Percentiles rank a stretch among this genome's conserved stretches.
Conservation (phyloP, 1,140 invertebrate genomes). For the Drosophila cardini region DNA sequence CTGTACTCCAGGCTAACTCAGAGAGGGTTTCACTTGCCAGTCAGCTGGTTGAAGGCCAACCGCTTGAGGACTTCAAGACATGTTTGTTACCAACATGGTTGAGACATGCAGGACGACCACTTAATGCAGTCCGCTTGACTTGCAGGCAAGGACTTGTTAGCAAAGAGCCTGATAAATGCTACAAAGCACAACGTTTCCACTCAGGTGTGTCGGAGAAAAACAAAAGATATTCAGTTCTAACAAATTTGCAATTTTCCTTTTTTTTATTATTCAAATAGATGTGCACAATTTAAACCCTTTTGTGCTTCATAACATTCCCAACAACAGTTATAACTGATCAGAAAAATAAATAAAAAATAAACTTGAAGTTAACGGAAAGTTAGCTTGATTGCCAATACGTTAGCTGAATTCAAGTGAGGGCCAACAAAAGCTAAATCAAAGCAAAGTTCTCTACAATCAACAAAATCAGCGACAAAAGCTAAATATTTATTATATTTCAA, state of each 20-base stretch:
- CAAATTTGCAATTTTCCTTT: constrained; percentile 20
- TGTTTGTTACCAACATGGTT: background rate
- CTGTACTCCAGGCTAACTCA: constrained; percentile 18
- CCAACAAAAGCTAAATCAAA: constrained; percentile 16
- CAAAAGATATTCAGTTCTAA: background rate
- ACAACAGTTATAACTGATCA: too few species aligned
- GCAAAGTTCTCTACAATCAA: constrained; percentile 23
- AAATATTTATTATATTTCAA: constrained; percentile 21
- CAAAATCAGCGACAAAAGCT: constrained; percentile 9
- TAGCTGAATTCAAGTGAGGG: constrained; percentile 2
- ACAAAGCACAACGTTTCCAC: constrained; percentile 48
- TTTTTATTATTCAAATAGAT: constrained; percentile 21
- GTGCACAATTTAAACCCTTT: constrained; percentile 8
- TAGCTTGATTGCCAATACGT: constrained; percentile 21
- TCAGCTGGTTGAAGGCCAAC: constrained; percentile 35
- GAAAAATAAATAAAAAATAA: too few species aligned
- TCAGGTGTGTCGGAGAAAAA: constrained; percentile 67
- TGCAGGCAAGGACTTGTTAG: constrained; percentile 41
- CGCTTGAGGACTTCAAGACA: constrained; percentile 16
- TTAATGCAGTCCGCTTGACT: constrained; percentile 24
- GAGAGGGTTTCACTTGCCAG: constrained; percentile 29
- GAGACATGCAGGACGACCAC: constrained; percentile 20
- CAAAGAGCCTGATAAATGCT: constrained; percentile 46
- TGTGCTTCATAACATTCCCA: too few species aligned
- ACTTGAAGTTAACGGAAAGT: constrained; percentile 1